Conservation (phyloP, 2,888 invertebrate species). For the Melinaea marsaeus region DNA sequence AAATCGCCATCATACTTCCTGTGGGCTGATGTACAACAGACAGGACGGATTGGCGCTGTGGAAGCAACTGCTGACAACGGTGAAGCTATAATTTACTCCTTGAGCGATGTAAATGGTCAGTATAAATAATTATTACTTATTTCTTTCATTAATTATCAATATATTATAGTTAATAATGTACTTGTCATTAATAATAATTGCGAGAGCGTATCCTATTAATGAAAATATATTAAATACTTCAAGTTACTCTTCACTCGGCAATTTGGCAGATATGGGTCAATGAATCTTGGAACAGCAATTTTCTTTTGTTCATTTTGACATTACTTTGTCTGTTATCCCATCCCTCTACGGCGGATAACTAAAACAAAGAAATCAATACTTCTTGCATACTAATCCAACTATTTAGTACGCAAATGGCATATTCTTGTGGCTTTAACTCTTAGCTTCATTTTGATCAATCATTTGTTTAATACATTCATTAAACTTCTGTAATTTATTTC, state of each 20-base stretch:
- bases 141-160: slow-evolving; percentile 32
- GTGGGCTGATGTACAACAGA: slow-evolving; percentile 45
- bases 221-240: slow-evolving; percentile 1
- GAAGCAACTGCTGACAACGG: slow-evolving; percentile 55
- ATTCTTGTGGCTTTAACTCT: too few species aligned
- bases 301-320: not conserved
- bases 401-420: too few species aligned
- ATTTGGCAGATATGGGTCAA: not conserved
- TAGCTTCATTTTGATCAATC: too few species aligned
- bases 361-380: too few species aligned
- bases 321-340: not conserved
- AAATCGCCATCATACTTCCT: slow-evolving; percentile 49
- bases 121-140: slow-evolving; percentile 7
- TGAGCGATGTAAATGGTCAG: slow-evolving; percentile 50
- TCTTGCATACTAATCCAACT: too few species aligned
- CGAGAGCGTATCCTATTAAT: not conserved
- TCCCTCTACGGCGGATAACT: too few species aligned
- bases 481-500: too few species aligned
- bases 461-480: too few species aligned
- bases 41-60: slow-evolving; percentile 54
- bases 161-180: not conserved
- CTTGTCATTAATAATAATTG: not conserved
- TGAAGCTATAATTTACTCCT: slow-evolving; percentile 52
- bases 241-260: not conserved
- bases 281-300: not conserved